Evolutionary conservation across 1,140 invertebrate genomes (phyloP).

Genomic region (Hyles vespertilio): DNA sequence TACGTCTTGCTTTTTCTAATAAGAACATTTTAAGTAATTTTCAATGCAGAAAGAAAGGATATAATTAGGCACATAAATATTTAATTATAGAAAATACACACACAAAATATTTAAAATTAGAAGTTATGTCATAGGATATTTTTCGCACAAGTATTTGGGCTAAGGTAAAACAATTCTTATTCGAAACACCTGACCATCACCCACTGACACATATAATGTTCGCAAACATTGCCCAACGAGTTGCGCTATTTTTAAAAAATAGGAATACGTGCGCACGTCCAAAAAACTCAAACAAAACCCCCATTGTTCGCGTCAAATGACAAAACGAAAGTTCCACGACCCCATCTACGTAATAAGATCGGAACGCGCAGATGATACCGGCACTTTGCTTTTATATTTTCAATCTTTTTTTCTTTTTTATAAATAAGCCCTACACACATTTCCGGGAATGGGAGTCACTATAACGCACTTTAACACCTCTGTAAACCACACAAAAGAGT

Average conservation of each 20-base stretch:
- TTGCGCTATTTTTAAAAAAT: slow-evolving; percentile 63
- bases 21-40: no score
- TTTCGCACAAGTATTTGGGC: slow-evolving; percentile 41
- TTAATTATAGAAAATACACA: background rate
- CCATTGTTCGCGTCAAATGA: slow-evolving; percentile 44
- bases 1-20: no score
- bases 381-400: slow-evolving; percentile 47
- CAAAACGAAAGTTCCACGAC: slow-evolving; percentile 37
- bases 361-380: slow-evolving; percentile 65
- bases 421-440: slow-evolving; percentile 46
- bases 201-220: slow-evolving; percentile 61
- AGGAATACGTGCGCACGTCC: slow-evolving; percentile 18
- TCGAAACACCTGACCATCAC: slow-evolving; percentile 64
- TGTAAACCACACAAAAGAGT: slow-evolving; percentile 14
- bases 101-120: background rate
- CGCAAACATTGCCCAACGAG: slow-evolving; percentile 36
- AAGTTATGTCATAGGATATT: slow-evolving; percentile 3
- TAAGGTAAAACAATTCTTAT: slow-evolving; percentile 59
- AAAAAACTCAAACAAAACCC: slow-evolving; percentile 31
- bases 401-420: slow-evolving; percentile 46
- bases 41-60: background rate
- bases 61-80: background rate
- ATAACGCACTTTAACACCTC: slow-evolving; percentile 12
- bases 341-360: slow-evolving; percentile 53
- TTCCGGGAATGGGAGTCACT: slow-evolving; percentile 42